These are phyloP conservation scores for Eupithecia pulchellata DNA, from an alignment of 2,888 invertebrate species.

Conservation along the genomic window DNA sequence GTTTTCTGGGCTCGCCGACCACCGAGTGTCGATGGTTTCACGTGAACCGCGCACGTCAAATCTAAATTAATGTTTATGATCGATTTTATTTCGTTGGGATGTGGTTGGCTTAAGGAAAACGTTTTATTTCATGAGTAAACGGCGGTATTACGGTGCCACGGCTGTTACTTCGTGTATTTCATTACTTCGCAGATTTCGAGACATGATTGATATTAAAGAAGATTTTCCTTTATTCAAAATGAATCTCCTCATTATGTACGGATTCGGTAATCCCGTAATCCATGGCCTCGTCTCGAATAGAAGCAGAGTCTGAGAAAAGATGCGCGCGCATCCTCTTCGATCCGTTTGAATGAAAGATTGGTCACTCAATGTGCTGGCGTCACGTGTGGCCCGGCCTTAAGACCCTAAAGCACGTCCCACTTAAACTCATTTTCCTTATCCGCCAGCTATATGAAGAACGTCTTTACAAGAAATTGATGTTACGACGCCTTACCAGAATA, in stretches of 20 bases:
- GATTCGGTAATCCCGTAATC: constrained; percentile 41
- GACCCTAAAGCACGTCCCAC: constrained; percentile 20
- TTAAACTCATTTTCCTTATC: constrained; percentile 15
- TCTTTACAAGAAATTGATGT: constrained; percentile 2
- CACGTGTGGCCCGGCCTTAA: constrained; percentile 52
- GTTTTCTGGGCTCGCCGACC: constrained; percentile 43
- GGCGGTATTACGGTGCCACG: not conserved
- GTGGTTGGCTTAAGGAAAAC: constrained; percentile 10
- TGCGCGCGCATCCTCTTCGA: constrained; percentile 82
- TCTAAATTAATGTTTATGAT: constrained; percentile 43
- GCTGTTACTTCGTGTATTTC: not conserved
- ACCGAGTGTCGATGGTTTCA: not conserved
- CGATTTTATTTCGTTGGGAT: constrained; percentile 22
- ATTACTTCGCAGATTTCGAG: not conserved
- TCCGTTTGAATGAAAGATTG: constrained; percentile 78
- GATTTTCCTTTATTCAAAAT: not conserved
- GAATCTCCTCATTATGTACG: constrained; percentile 22
- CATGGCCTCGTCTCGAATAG: constrained; percentile 54
- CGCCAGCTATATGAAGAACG: not conserved
- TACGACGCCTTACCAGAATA: not conserved
- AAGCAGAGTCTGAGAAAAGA: constrained; percentile 46
- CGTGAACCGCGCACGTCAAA: constrained; percentile 36
- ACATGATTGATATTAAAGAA: not conserved
- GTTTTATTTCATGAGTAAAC: not conserved
- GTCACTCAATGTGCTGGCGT: constrained; percentile 62